phyloP scores from a whole-genome alignment of 1,140 invertebrate genomes.

The Triops cancriformis region DNA sequence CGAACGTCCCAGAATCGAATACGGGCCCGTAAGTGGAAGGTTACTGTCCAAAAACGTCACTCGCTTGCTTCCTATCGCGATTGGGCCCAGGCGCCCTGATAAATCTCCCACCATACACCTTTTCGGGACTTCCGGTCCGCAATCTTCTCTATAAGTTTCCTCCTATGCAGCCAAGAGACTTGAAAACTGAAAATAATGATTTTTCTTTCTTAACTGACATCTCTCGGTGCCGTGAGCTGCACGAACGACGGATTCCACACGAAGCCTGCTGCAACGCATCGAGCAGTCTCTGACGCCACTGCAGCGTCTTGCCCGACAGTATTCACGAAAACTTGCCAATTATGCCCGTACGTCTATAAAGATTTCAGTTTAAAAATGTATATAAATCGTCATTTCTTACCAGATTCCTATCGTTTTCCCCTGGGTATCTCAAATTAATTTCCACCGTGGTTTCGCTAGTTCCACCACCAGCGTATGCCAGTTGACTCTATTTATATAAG shows the following conservation, averaged over 20 bases:
- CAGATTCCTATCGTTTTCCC: conserved; percentile 67
- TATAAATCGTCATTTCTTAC: conserved; percentile 43
- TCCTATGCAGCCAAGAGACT: conserved; percentile 43
- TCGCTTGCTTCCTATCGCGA: conserved; percentile 67
- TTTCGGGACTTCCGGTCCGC: conserved; percentile 72
- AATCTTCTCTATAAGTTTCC: conserved; percentile 77
- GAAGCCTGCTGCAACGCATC: conserved; percentile 82
- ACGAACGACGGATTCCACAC: conserved; percentile 90
- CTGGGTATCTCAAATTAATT: conserved; percentile 74
- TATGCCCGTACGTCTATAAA: conserved; percentile 67
- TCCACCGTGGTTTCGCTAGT: conserved; percentile 82
- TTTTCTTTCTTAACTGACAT: conserved; percentile 52
- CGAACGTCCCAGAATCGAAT: conserved; percentile 70
- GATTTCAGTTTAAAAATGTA: conserved; percentile 28
- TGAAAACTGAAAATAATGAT: not conserved
- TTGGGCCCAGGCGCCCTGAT: conserved; percentile 70
- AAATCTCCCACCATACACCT: conserved; percentile 90
- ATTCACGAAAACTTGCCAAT: conserved; percentile 89
- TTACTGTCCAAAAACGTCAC: conserved; percentile 75
- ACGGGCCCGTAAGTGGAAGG: conserved; percentile 66
- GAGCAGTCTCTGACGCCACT: conserved; percentile 62
- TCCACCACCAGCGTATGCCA: conserved; percentile 74
- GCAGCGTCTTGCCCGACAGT: conserved; percentile 85
- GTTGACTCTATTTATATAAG: conserved; percentile 71
- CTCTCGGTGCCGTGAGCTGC: conserved; percentile 75